These are phyloP conservation scores for Girardinus metallicus DNA, from an alignment of 2,797 vertebrate species.

Conservation along the genomic window DNA sequence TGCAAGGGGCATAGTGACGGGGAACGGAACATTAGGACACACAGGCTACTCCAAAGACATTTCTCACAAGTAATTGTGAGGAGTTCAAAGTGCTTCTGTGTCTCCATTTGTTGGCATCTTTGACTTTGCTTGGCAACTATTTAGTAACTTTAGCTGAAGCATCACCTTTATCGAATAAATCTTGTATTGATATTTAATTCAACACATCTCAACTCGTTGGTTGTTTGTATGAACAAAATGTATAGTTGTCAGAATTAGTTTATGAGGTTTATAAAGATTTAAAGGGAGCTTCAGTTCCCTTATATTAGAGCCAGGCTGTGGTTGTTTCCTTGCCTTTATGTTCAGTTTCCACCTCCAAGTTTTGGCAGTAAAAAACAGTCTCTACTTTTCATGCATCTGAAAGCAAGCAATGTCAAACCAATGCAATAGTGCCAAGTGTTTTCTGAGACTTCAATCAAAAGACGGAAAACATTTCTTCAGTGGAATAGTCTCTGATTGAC, in stretches of 20 bases:
- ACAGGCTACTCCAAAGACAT: conserved; percentile 38
- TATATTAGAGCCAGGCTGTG: neutral
- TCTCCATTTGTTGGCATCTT: conserved; percentile 11
- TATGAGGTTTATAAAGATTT: neutral
- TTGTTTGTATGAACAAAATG: neutral
- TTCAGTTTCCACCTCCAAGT: neutral
- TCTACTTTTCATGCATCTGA: neutral
- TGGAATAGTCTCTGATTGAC: neutral
- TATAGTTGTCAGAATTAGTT: neutral
- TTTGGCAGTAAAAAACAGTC: neutral
- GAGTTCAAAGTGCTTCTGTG: neutral
- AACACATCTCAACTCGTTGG: neutral
- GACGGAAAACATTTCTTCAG: neutral
- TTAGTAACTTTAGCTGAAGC: neutral
- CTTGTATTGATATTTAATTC: no score
- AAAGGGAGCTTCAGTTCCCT: neutral
- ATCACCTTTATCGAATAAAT: neutral
- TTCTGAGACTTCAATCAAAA: neutral
- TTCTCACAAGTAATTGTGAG: neutral
- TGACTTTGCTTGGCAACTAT: conserved; percentile 14
- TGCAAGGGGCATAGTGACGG: conserved; percentile 36
- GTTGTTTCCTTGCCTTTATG: neutral
- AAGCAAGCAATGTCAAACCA: neutral
- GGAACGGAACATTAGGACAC: conserved; percentile 40
- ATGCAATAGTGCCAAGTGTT: neutral